A percentile compares a stretch with the other conserved stretches of the same genome.
phyloP scores from a whole-genome alignment of 2,113 vertebrate genomes.

The Ochotona curzoniae region DNA sequence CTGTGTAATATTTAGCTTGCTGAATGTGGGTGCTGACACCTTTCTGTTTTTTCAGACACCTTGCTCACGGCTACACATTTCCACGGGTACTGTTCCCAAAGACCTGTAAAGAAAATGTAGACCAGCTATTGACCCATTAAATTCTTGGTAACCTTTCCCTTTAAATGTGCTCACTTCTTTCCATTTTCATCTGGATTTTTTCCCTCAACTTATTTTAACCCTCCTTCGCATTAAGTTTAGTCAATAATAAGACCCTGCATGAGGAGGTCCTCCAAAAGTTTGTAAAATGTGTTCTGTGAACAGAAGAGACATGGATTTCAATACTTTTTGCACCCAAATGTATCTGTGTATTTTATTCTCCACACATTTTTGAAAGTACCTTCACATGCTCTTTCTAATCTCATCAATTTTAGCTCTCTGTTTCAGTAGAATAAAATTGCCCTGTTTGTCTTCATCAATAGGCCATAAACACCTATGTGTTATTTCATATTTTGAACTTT shows the following conservation, averaged over 20 bases:
- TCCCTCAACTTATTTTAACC: background rate
- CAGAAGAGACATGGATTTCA: too few species aligned
- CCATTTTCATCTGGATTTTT: background rate
- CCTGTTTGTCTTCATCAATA: background rate
- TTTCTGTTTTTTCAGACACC: background rate
- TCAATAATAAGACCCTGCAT: background rate
- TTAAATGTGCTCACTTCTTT: slow-evolving; percentile 27
- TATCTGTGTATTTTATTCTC: too few species aligned
- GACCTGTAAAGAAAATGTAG: background rate
- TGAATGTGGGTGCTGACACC: background rate
- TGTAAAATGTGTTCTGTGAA: too few species aligned
- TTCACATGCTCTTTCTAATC: background rate
- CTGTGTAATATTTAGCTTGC: background rate
- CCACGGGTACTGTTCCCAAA: background rate
- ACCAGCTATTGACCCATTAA: background rate
- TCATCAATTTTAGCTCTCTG: background rate
- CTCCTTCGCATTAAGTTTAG: background rate
- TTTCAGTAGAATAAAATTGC: background rate
- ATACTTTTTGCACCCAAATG: too few species aligned
- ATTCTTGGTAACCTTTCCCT: background rate
- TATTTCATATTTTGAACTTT: slow-evolving; percentile 5
- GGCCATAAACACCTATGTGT: background rate
- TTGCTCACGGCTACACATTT: background rate
- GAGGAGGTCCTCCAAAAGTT: too few species aligned
- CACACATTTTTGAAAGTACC: too few species aligned